Base-by-base conservation (phyloP, 2,113 vertebrate species). In the Cettia cetti region DNA sequence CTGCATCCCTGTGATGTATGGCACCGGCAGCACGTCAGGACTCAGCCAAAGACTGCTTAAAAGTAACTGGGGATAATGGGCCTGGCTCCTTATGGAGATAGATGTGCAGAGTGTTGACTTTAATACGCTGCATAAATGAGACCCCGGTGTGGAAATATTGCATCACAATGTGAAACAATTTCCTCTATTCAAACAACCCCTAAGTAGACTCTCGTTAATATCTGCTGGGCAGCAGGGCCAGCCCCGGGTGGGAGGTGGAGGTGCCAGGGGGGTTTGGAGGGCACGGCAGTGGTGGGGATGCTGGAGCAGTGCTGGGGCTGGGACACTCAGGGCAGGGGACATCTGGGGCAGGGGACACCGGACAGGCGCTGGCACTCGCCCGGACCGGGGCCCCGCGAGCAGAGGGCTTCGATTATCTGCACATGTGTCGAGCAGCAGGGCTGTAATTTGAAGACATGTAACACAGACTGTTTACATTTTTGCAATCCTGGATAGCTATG, bases 31-130 rank as follows among this genome's bases (percentile, higher is more conserved):
- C 94, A 84, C 56, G 83, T 95, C 96, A 95, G 96, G 87, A 92
- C 94, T 72, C 42, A 91, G 96, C 94, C 93, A 92, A 96, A 95
- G 94, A 94, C 92, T 86, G 94, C 95, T 96, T 96, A 95, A 95
- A 97, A 97, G 94, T 96, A 97, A 95, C 94, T 82, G 94, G 92
- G 87, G 94, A 96, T 95, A 96, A 96, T 97, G 93, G 94, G 90
- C 92, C 93, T 5, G 7, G 94, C 92, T 94, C 83, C 94, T 97
- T 97, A 96, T 93, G 95, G 97, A 97, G 96, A 97, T 95, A 81
- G 95, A 96, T 96, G 96, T 89, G 95, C 89, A 13, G n/a, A 71
- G 78, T 92, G 94, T 92, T 96, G 92, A 93, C 95, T 96, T 97
- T 97, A 97, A 97, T 95, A 95, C n/a, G 88, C 90, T 44, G 94